A percentile compares a stretch with the other conserved stretches of the same genome.
Conservation (phyloP, 2,113 vertebrate genomes). For the Oryzias melastigma region DNA sequence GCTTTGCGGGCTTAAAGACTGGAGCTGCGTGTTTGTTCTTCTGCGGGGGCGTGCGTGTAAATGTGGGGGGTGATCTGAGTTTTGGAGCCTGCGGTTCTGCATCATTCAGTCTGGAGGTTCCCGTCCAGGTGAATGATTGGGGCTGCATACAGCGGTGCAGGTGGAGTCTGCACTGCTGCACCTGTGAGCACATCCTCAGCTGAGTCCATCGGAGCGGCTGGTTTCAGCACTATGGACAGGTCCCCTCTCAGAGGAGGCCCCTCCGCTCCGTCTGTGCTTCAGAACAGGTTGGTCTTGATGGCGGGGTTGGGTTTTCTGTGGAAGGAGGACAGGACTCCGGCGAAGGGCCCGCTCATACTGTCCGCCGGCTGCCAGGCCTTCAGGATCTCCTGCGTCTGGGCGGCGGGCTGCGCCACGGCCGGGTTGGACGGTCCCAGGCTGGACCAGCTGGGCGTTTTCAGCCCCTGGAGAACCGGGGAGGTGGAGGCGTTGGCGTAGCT, state of each 20-base stretch:
- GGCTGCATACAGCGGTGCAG: no score
- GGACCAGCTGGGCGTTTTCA: constrained; percentile 87
- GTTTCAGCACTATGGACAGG: background rate
- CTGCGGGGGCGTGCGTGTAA: constrained; percentile 59
- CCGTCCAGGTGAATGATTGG: no score
- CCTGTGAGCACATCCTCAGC: no score
- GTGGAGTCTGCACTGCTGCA: no score
- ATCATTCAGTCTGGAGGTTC: no score
- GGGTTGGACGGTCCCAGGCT: constrained; percentile 80
- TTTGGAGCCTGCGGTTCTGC: no score
- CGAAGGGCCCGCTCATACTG: constrained; percentile 90
- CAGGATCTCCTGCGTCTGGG: constrained; percentile 84
- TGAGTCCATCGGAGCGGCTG: no score
- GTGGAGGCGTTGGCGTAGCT: constrained; percentile 76
- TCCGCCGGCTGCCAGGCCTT: constrained; percentile 94
- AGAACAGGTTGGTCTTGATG: constrained; percentile 95
- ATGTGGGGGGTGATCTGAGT: no score
- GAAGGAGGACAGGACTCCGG: constrained; percentile 92
- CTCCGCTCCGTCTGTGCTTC: constrained; percentile 66
- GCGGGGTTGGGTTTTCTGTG: constrained; percentile 87
- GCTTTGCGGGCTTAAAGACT: no score
- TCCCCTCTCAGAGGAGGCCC: constrained; percentile 26
- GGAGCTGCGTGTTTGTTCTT: no score
- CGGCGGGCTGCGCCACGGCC: constrained; percentile 72
- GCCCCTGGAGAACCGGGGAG: constrained; percentile 80